Evolutionary conservation across 2,888 invertebrate species (phyloP), one percentile per base, ranked within the genome.

Genomic region (Scelioninae gen. 1): DNA sequence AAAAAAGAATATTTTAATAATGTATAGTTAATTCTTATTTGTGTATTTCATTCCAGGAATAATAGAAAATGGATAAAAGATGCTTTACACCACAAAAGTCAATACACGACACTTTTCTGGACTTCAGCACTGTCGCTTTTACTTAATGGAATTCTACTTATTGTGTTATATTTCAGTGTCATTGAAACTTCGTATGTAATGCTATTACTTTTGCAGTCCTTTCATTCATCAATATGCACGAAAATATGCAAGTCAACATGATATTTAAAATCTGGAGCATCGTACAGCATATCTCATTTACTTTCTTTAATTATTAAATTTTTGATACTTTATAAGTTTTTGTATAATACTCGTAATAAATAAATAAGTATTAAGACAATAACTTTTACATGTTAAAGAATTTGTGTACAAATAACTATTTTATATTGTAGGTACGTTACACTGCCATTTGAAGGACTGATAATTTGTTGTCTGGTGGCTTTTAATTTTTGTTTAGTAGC

Each of bases 51-150:
- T 51, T 66, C 0, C 29, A 94, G 94, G 85, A 93, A 91, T 87
- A 91, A 91, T 51, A 93, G 89, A 88, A 91, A 92, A 63, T 94
- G 93, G 93, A 84, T 94, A 43, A 93, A 91, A 86, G 94, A 94
- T 87, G 92, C 94, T 34, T 89, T 94, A 60, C 93, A 94, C 87
- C 93, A 93, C 84, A 92, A 90, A 71, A 95, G 94, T 88, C 93
- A 93, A 87, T 94, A 95, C 86, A 95, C 95, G 53, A 95, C 95
- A 7, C 92, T 96, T 75, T 95, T 95, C 82, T 95, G 95, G 95
- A 94, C 95, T 55, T 95, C 95, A 34, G 93, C 94, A 66, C 87
- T 93, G 7, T 93, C 94, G 10, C 93, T 95, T 68, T 84, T 95
- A 53, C 89, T 94, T 79, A 93, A 93, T 66, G 93, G 94, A 9